Base-by-base conservation (phyloP, 1,140 invertebrate genomes). In the Pteromalus puparum region DNA sequence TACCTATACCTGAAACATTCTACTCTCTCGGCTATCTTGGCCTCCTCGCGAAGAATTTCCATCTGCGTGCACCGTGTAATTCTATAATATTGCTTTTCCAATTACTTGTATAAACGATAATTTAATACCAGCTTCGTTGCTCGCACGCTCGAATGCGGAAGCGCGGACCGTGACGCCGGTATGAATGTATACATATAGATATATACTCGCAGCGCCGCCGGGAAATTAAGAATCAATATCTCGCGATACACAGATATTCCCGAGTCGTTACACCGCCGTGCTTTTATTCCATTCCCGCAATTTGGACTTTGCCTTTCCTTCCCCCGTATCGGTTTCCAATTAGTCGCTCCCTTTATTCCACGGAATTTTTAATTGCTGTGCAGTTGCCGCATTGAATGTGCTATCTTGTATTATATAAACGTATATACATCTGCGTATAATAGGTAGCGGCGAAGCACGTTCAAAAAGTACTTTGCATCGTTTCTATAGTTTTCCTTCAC, bases 211-310 rank as follows among this genome's bases (percentile, higher is more conserved):
- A 21, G 21, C 18, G 15, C 53, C 15, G 18, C 21, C 5, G 53
- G 53, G 53, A 61, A 21, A 61, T 61, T 61, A 61, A 61, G 53
- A 61, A 61, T 61, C 53, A 61, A 61, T 61, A 61, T 61, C 53
- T 61, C 5, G 53, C 15, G 3, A 61, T 18, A 61, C 53, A 61
- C 18, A 61, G 53, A 61, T 61, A 61, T n/a, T 61, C 18, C 53
- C 21, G 53, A 21, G 53, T 61, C 53, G 53, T 7, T 61, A n/a
- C 53, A 61, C 53, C 18, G 21, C 53, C 53, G 0, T 2, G 53
- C 18, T 61, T 61, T 61, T 61, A 61, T 61, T 61, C 53, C 53
- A 61, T 61, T n/a, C 18, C 53, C 18, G 53, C 53, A 61, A 61
- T 61, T 61, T 61, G 53, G 18, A 61, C 53, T 61, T 61, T 61